A percentile compares a stretch with the other conserved stretches of the same genome.
These are phyloP conservation scores for Synergus itoensis DNA, from an alignment of 2,888 invertebrate species.

Conservation along the genomic window DNA sequence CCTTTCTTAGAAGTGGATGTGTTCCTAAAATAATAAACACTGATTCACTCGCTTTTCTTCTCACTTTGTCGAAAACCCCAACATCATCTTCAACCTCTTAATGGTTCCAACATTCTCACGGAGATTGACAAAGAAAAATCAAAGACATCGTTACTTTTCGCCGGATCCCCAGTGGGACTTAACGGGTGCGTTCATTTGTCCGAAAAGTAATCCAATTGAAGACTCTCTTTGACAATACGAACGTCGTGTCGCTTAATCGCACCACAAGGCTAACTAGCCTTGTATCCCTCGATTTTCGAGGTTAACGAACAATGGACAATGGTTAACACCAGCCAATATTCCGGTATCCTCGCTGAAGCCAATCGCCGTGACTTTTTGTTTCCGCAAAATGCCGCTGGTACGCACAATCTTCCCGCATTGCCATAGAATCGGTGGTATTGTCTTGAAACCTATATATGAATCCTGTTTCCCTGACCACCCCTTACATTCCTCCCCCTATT, in stretches of 20 bases:
- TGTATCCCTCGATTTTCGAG: conserved; percentile 46
- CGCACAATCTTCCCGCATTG: conserved; percentile 74
- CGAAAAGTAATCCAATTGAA: conserved; percentile 63
- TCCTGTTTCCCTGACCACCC: conserved; percentile 20
- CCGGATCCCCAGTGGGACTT: conserved; percentile 22
- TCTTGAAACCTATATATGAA: conserved; percentile 52
- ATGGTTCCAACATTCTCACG: conserved; percentile 30
- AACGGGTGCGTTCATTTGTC: conserved; percentile 24
- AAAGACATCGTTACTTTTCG: conserved; percentile 39
- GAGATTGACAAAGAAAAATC: conserved; percentile 25
- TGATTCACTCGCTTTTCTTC: background rate
- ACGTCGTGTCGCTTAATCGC: conserved; percentile 50
- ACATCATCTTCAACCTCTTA: background rate
- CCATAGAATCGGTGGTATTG: conserved; percentile 53
- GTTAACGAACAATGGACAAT: conserved; percentile 62
- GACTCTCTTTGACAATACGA: conserved; percentile 55
- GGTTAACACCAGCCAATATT: conserved; percentile 49
- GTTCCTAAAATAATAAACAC: background rate
- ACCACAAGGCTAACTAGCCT: conserved; percentile 45
- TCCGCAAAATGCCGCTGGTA: conserved; percentile 64
- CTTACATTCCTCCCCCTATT: background rate
- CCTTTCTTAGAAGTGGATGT: background rate
- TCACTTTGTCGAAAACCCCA: background rate
- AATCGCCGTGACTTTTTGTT: conserved; percentile 66
- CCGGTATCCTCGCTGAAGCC: conserved; percentile 43